Base-by-base conservation (phyloP, 2,113 vertebrate genomes). In the Gracilinanus agilis region DNA sequence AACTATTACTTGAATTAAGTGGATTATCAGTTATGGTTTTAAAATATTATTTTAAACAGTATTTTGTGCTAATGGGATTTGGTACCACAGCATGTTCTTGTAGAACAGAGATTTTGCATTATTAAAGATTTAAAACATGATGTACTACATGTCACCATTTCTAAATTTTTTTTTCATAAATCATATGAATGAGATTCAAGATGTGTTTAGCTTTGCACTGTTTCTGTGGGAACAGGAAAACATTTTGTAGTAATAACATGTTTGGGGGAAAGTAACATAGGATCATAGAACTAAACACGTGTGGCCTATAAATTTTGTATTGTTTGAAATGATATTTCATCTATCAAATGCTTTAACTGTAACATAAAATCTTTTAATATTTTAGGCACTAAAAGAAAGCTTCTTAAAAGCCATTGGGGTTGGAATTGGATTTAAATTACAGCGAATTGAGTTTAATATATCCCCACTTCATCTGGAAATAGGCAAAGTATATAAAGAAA, bases 401-500 rank as follows among this genome's bases (percentile, higher is more conserved):
- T 99, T 99, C 97, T 99, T 99, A 97, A 99, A 99, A 97, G 99
- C 99, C 83, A 97, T 99, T 89, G 99, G 99, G 94, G 98, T 99
- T 19, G 99, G 99, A 94, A 98, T 99, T 94, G 99, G 99, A 95
- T 99, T 99, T 97, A 98, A 99, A 95, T 99, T 99, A 94, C 99
- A 99, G 94, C 98, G 99, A 96, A 98, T 98, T 97, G 99, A 99
- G 98, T 99, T 99, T 98, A 98, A 99, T 97, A 98, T 99, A 44
- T 98, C 99, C 0, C 98, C 99, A 2, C 97, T 99, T 95, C 97
- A 98, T 9, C 98, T 99, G 97, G 98, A 99, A 93, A 97, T 98
- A 96, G 99, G 98, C 9, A 97, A 95, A 49, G 98, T 98, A 8
- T 99, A 99, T 97, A 98, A 97, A 88, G 98, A 98, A 96, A 99